These are phyloP conservation scores for Rhizomys pruinosus DNA, from an alignment of 2,113 vertebrate species.

Conservation along the genomic window DNA sequence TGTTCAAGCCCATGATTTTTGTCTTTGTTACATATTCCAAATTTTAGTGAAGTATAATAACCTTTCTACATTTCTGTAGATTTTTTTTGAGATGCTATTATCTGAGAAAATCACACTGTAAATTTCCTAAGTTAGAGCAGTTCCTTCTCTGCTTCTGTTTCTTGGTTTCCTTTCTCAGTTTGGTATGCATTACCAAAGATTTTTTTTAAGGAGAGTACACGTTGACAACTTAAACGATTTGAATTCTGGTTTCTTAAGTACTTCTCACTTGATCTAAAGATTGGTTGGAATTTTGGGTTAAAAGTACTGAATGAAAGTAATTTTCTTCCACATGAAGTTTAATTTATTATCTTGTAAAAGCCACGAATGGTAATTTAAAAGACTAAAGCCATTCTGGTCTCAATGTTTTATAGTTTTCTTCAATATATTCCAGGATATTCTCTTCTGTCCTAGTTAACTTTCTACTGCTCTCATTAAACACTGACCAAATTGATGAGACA, in stretches of 20 bases:
- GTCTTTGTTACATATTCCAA: not conserved
- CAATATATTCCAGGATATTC: not conserved
- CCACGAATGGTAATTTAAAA: not conserved
- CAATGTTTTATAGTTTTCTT: not conserved
- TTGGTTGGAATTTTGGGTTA: not conserved
- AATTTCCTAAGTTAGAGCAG: not conserved
- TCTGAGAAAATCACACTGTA: not conserved
- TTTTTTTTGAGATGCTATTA: not conserved
- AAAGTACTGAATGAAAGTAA: not conserved
- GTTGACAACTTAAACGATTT: not conserved
- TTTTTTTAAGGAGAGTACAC: not conserved
- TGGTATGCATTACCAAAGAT: not conserved
- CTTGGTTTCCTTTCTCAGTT: not conserved
- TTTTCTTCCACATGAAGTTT: not conserved
- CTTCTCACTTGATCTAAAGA: not conserved
- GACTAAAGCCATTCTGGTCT: not conserved
- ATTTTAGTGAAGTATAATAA: not conserved
- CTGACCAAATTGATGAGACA: too few species aligned
- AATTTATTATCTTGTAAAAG: not conserved
- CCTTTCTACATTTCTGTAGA: not conserved
- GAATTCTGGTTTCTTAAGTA: not conserved
- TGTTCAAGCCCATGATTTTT: not conserved
- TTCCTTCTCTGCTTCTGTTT: not conserved
- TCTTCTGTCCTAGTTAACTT: too few species aligned
- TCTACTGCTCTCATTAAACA: too few species aligned